A percentile compares a stretch with the other conserved stretches of the same genome.
Evolutionary conservation across 2,797 vertebrate species (phyloP).

Genomic region (Aldrovandia affinis): DNA sequence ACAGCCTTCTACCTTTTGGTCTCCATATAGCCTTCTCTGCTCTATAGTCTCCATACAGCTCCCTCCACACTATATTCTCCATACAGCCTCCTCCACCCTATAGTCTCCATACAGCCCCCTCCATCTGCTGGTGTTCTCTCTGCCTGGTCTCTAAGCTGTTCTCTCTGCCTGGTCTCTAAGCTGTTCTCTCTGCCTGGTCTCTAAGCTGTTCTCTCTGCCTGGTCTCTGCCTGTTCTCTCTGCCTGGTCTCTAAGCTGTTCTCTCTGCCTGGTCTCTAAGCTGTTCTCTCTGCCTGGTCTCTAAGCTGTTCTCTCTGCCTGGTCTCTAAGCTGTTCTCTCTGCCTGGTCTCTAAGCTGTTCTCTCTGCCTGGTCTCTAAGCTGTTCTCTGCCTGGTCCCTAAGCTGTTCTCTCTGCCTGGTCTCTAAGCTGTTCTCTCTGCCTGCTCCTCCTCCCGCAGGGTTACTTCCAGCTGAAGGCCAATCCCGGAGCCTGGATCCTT

Average conservation of each 20-base stretch:
- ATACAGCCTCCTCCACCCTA: too few relatives aligned
- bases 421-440: not conserved
- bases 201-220: too few relatives aligned
- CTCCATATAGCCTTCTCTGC: too few relatives aligned
- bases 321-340: not conserved
- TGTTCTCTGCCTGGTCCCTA: not conserved
- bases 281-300: not conserved
- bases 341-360: too few relatives aligned
- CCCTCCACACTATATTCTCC: too few relatives aligned
- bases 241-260: too few relatives aligned
- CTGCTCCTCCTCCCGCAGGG: conserved; percentile 70
- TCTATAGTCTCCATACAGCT: too few relatives aligned
- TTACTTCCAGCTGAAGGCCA: conserved; percentile 97
- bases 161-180: not conserved
- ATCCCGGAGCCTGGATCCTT: conserved; percentile 93
- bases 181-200: not conserved
- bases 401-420: not conserved
- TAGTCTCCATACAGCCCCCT: too few relatives aligned
- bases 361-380: not conserved
- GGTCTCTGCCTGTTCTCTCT: not conserved
- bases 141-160: not conserved
- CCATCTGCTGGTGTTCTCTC: too few relatives aligned
- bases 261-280: not conserved
- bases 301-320: too few relatives aligned
- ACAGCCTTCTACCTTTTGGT: too few relatives aligned